A percentile compares a stretch with the other conserved stretches of the same genome.
phyloP scores from a whole-genome alignment of 2,113 vertebrate genomes.

The Zapus hudsonius region DNA sequence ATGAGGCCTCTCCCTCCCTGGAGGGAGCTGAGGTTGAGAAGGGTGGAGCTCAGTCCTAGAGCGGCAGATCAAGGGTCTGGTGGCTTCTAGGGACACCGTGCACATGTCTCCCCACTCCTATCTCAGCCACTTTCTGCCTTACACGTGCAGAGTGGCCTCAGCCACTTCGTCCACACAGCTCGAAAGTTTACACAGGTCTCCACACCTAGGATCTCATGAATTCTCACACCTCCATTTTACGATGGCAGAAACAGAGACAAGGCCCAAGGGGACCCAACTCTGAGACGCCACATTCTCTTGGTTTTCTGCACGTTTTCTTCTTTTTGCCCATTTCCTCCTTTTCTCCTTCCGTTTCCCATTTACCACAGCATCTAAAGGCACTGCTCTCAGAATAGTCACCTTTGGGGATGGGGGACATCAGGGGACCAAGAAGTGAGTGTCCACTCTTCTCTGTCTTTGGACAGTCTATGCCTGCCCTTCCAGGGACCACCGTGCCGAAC shows the following conservation, averaged over 20 bases:
- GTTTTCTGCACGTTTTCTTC: neutral
- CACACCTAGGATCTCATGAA: neutral
- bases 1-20: slow-evolving; percentile 62
- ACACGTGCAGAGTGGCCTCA: slow-evolving; percentile 45
- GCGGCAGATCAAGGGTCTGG: slow-evolving; percentile 7
- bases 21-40: slow-evolving; percentile 47
- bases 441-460: neutral
- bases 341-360: neutral
- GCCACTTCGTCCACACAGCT: slow-evolving; percentile 32
- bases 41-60: neutral
- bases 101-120: neutral
- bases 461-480: neutral
- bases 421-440: neutral
- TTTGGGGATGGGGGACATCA: neutral
- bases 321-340: neutral
- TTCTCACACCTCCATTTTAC: neutral
- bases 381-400: neutral
- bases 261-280: neutral
- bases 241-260: neutral
- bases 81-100: neutral
- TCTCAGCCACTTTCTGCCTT: slow-evolving; percentile 71
- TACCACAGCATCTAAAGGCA: neutral
- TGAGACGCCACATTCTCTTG: neutral
- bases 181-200: slow-evolving; percentile 37
- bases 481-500: neutral